Base-by-base conservation (phyloP, 2,888 invertebrate genomes). In the Perithous albicinctus region DNA sequence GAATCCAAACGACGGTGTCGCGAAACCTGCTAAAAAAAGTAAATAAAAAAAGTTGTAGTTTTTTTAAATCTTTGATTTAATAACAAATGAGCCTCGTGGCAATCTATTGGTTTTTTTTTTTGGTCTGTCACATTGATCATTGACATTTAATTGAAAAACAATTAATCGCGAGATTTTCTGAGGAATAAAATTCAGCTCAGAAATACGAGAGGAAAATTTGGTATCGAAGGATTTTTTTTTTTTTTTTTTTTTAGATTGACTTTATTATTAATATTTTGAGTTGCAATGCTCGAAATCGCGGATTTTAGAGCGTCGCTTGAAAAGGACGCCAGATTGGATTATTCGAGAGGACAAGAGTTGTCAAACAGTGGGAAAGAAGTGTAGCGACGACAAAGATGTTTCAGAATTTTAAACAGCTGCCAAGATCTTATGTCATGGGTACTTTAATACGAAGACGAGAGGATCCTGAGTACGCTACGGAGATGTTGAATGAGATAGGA, bases 21-120 rank as follows among this genome's bases (percentile, higher is more conserved):
- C 93, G 85, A 94, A 94, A 32, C 93, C 94, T 78, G 93, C 93
- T 84, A 91, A 90, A 72, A 91, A 90, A 72, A 78, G 32, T 54
- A 51, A 18, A 78, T 75, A 10, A 15, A 54, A 66, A 51, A 4
- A n/a, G 12, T 26, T 59, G 7, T 59, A n/a, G n/a, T 51, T 32
- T 69, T 12, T 51, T 32, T 64, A n/a, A n/a, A n/a, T 48, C n/a
- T 43, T 41, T 15, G 15, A 8, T 54, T 66, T 12, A 23, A 51
- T 35, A 72, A 81, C 69, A 81, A 81, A 46, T 43, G 54, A 79
- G 7, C n/a, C 38, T 75, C 64, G 7, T 15, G 23, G 32, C n/a
- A 12, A 59, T 8, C 35, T n/a, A 10, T 41, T 43, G 12, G 18
- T 41, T 64, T 43, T 54, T 56, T 64, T 59, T 70, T 66, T 35